These are phyloP conservation scores for Ibidorhyncha struthersii DNA, from an alignment of 2,113 vertebrate genomes.

Conservation along the genomic window DNA sequence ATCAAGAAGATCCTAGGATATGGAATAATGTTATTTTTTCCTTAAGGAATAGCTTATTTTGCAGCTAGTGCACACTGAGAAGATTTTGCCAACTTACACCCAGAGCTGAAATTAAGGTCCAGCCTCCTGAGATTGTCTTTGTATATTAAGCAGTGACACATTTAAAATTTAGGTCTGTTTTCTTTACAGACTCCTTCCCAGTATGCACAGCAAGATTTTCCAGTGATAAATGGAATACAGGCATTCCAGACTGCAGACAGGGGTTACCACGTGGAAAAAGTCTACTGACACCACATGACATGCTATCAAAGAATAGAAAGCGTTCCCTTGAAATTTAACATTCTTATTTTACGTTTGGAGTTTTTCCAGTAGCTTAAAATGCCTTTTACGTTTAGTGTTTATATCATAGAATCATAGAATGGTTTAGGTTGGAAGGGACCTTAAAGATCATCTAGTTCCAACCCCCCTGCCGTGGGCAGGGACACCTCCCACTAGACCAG, in stretches of 20 bases:
- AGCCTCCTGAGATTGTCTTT: neutral
- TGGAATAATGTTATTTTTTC: neutral
- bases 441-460: too few relatives aligned
- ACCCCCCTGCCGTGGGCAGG: too few relatives aligned
- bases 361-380: neutral
- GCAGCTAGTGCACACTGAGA: neutral
- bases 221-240: neutral
- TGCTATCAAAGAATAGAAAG: neutral
- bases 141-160: neutral
- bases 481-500: too few relatives aligned
- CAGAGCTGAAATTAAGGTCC: neutral
- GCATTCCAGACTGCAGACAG: neutral
- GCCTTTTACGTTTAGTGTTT: neutral
- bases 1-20: neutral
- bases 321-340: neutral
- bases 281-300: neutral
- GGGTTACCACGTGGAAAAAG: neutral
- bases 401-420: neutral
- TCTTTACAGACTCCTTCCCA: neutral
- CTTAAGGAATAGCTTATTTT: neutral
- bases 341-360: neutral
- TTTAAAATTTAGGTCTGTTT: neutral
- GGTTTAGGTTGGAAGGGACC: too few relatives aligned
- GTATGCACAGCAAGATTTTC: neutral
- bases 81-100: neutral